These are phyloP conservation scores for Ostrea denselamellosa DNA, from an alignment of 1,140 invertebrate species.

Conservation along the genomic window DNA sequence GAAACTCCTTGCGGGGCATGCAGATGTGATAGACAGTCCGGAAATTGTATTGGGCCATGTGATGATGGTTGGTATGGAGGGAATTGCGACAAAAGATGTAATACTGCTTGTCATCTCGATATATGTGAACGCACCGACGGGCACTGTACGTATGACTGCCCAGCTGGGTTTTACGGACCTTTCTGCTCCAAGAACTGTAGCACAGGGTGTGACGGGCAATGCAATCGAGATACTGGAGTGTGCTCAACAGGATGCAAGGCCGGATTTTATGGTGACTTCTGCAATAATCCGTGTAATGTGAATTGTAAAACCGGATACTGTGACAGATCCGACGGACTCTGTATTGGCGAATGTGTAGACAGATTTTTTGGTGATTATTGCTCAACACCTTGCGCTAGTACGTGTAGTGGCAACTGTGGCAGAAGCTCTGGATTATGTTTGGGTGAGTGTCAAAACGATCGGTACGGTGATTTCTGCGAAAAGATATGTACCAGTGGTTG, in stretches of 20 bases:
- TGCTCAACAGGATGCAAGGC: slow-evolving; percentile 36
- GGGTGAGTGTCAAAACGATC: slow-evolving; percentile 49
- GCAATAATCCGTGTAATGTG: slow-evolving; percentile 35
- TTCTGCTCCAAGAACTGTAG: slow-evolving; percentile 43
- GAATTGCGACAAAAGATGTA: slow-evolving; percentile 50
- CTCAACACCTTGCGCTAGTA: background rate
- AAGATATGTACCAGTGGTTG: slow-evolving; percentile 40
- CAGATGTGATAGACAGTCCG: slow-evolving; percentile 11
- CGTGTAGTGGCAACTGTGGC: slow-evolving; percentile 21
- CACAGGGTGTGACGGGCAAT: slow-evolving; percentile 15
- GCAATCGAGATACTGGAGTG: slow-evolving; percentile 3
- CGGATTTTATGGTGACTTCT: slow-evolving; percentile 48
- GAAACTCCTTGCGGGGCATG: slow-evolving; percentile 42
- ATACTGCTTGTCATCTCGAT: slow-evolving; percentile 32
- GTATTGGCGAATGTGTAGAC: background rate
- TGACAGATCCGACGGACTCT: background rate
- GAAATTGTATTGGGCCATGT: slow-evolving; percentile 50
- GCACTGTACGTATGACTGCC: slow-evolving; percentile 45
- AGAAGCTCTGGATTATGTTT: slow-evolving; percentile 3
- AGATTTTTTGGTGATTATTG: slow-evolving; percentile 46
- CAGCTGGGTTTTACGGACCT: slow-evolving; percentile 44
- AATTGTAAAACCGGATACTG: slow-evolving; percentile 40
- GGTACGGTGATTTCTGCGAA: slow-evolving; percentile 49
- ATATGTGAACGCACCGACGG: slow-evolving; percentile 52
- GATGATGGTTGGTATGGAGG: slow-evolving; percentile 51